Conservation (phyloP, 2,797 vertebrate species). For the Aviceda cuculoides region DNA sequence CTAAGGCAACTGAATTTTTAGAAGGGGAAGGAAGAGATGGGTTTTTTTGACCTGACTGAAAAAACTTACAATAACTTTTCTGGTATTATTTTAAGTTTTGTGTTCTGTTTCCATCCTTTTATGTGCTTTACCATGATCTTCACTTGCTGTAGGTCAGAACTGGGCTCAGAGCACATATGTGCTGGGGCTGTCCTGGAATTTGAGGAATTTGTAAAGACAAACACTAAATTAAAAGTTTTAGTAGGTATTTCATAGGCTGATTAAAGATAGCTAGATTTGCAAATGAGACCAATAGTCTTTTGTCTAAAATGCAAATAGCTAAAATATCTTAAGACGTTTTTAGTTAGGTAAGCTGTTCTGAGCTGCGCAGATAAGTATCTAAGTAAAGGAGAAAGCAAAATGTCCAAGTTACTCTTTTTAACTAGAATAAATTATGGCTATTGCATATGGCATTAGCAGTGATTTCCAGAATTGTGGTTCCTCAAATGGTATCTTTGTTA, state of each 20-base stretch:
- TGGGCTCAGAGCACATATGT: background rate
- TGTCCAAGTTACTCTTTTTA: background rate
- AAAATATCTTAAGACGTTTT: background rate
- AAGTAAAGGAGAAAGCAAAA: background rate
- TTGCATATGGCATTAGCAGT: background rate
- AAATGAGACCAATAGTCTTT: background rate
- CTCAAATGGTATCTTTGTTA: background rate
- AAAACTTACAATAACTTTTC: background rate
- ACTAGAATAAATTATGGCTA: background rate
- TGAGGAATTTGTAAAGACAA: background rate
- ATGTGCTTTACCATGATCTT: background rate
- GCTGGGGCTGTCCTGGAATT: background rate
- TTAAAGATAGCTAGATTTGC: background rate
- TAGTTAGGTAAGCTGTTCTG: background rate
- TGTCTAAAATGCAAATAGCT: background rate
- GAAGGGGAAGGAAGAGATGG: background rate
- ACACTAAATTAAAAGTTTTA: background rate
- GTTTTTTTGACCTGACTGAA: accelerated
- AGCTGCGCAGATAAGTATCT: background rate
- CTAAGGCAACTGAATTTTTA: background rate
- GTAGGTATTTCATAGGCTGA: background rate
- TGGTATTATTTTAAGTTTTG: background rate
- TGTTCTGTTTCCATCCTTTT: background rate
- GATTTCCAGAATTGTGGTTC: background rate
- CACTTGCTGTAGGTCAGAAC: background rate